Evolutionary conservation across 2,888 invertebrate genomes (phyloP).

Genomic region (Volucella inflata): DNA sequence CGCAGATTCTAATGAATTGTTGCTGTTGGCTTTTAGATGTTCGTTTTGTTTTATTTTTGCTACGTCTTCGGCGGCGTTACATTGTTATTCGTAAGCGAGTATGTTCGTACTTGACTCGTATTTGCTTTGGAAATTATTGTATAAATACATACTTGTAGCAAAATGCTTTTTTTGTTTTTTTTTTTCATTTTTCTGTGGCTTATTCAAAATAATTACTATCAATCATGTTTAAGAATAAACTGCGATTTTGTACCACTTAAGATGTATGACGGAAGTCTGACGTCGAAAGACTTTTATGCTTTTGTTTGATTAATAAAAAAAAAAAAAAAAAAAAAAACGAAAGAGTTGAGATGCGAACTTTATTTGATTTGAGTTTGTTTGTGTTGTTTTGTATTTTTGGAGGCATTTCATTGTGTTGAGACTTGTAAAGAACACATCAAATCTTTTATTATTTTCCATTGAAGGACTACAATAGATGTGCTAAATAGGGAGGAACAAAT

Average conservation of each 20-base stretch:
- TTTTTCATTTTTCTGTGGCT: no score
- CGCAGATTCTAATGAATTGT: slow-evolving; percentile 47
- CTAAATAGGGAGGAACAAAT: neutral
- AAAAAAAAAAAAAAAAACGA: neutral
- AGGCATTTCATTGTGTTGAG: no score
- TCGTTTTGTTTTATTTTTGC: neutral
- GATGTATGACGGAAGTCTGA: slow-evolving; percentile 40
- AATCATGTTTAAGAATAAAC: slow-evolving; percentile 27
- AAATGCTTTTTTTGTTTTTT: neutral
- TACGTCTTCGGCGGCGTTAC: slow-evolving; percentile 22
- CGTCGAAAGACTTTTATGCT: neutral
- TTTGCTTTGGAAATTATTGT: slow-evolving; percentile 25
- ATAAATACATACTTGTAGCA: slow-evolving; percentile 23
- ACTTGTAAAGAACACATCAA: neutral
- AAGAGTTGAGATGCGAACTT: slow-evolving; percentile 48
- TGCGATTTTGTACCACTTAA: slow-evolving; percentile 16
- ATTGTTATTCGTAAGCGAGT: neutral
- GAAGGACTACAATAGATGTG: neutral
- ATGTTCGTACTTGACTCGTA: neutral
- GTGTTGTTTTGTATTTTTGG: neutral
- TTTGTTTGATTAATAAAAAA: neutral
- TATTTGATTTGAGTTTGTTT: neutral
- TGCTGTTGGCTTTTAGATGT: neutral
- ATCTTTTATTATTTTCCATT: slow-evolving; percentile 9
- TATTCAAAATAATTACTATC: slow-evolving; percentile 20